These are phyloP conservation scores for Proteles cristata DNA, from an alignment of 2,113 vertebrate genomes.

Conservation along the genomic window DNA sequence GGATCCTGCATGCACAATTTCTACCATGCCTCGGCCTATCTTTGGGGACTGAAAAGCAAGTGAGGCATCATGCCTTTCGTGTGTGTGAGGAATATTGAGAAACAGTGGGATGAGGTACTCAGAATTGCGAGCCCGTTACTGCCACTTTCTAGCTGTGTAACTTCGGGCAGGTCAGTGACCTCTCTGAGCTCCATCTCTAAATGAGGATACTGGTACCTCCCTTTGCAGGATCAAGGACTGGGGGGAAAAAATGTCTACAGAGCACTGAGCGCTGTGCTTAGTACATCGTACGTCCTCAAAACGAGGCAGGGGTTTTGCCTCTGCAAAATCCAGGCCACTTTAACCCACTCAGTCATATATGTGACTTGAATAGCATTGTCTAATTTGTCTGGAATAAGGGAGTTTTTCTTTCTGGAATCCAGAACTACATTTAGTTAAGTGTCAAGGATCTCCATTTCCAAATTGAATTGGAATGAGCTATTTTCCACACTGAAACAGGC, in stretches of 20 bases:
- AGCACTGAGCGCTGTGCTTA: background rate
- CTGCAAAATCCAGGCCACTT: background rate
- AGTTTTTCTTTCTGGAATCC: background rate
- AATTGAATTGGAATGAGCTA: background rate
- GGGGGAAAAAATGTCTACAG: fast-evolving
- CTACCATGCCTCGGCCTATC: background rate
- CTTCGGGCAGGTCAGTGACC: background rate
- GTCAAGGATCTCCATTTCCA: background rate
- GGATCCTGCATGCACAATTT: background rate
- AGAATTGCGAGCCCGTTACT: background rate
- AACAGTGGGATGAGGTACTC: background rate
- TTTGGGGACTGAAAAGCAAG: background rate
- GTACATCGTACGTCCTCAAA: background rate
- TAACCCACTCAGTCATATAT: background rate
- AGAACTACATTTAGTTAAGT: conserved; percentile 1
- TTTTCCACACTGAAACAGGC: background rate
- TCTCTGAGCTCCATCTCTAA: background rate
- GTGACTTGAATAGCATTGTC: background rate
- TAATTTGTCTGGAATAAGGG: background rate
- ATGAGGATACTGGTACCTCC: background rate
- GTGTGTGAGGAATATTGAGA: too few species aligned
- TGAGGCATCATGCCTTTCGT: background rate
- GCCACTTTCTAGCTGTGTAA: background rate
- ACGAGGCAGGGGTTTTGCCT: background rate
- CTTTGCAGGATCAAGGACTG: background rate